A percentile compares a stretch with the other conserved stretches of the same genome.
These are phyloP conservation scores for Drosophila hydei DNA, from an alignment of 1,140 invertebrate species.

Conservation along the genomic window DNA sequence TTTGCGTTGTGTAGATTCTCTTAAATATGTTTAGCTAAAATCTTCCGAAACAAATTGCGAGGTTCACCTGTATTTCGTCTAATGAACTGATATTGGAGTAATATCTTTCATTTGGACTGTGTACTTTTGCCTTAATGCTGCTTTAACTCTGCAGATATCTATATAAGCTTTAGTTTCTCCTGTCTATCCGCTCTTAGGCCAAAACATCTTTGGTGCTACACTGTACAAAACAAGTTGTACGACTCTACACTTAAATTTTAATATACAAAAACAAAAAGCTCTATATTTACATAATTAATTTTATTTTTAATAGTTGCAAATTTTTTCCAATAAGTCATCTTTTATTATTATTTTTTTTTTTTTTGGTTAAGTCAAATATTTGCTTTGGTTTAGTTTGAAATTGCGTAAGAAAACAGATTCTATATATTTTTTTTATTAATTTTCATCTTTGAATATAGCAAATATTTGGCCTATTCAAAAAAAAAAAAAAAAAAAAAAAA, in stretches of 20 bases:
- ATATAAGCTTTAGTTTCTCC: constrained; percentile 36
- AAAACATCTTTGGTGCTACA: constrained; percentile 12
- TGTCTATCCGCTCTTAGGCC: constrained; percentile 14
- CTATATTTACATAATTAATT: constrained; percentile 62
- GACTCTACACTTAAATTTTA: constrained; percentile 41
- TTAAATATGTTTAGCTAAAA: constrained; percentile 4
- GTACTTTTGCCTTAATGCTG: constrained; percentile 30
- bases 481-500: too few relatives aligned
- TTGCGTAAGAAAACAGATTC: constrained; percentile 5
- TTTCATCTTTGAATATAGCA: constrained; percentile 5
- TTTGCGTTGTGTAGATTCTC: constrained; percentile 3
- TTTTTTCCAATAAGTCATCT: constrained; percentile 47
- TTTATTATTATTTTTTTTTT: not conserved
- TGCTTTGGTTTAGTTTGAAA: constrained; percentile 39
- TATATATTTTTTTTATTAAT: constrained; percentile 5
- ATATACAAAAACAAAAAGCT: constrained; percentile 35
- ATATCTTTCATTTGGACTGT: constrained; percentile 4
- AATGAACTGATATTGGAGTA: not conserved
- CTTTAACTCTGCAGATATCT: constrained; percentile 33
- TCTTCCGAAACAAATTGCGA: not conserved
- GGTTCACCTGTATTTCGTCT: constrained; percentile 3
- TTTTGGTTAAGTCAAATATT: constrained; percentile 25
- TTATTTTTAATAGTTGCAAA: constrained; percentile 75
- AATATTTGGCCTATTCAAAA: constrained; percentile 41
- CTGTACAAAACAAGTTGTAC: constrained; percentile 17